Percentiles rank a stretch among this genome's conserved stretches.
These are phyloP conservation scores for Petromus typicus DNA, from an alignment of 2,113 vertebrate genomes.

Conservation along the genomic window DNA sequence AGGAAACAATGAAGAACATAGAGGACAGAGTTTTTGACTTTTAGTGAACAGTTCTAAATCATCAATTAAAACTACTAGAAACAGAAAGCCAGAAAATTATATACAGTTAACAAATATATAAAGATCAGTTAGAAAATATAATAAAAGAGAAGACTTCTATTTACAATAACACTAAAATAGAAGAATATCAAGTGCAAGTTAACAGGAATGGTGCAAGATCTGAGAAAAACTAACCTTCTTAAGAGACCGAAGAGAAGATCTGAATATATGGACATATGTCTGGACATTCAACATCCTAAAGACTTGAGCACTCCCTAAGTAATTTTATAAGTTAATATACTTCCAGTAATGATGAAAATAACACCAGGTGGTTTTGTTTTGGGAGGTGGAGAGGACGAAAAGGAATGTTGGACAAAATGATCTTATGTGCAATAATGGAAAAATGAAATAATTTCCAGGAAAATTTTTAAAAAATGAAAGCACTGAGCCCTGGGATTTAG, in stretches of 20 bases:
- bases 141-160: not conserved
- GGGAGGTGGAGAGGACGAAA: too few species aligned
- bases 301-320: not conserved
- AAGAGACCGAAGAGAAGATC: not conserved
- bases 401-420: not conserved
- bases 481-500: too few species aligned
- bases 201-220: not conserved
- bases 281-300: not conserved
- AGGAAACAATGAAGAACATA: not conserved
- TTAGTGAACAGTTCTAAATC: not conserved
- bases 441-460: not conserved
- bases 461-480: not conserved
- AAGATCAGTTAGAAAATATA: not conserved
- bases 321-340: not conserved
- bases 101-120: not conserved
- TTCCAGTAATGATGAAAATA: not conserved
- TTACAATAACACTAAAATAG: not conserved
- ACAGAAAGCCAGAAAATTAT: not conserved
- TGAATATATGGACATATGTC: not conserved
- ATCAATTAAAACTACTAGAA: not conserved
- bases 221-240: not conserved
- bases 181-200: not conserved
- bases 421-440: too few species aligned
- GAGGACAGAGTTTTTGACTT: not conserved
- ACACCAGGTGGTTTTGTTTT: not conserved